Evolutionary conservation across 2,797 vertebrate species (phyloP).

Genomic region (Galago senegalensis): DNA sequence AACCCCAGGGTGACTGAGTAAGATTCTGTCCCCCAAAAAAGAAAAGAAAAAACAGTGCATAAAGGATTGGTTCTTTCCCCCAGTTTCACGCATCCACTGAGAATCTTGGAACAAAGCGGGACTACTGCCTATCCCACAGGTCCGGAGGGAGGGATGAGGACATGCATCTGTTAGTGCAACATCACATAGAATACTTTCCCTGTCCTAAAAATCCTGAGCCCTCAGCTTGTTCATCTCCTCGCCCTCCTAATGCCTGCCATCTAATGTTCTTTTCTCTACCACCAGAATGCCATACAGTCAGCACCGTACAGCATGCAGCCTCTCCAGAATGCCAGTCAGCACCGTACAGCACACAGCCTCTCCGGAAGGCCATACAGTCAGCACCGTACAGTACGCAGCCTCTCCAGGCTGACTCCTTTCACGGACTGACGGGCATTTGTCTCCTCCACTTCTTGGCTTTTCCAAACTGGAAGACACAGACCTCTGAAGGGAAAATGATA

Average conservation of each 20-base stretch:
- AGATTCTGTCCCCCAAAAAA: too few relatives aligned
- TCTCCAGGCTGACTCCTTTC: background rate
- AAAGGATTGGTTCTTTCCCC: background rate
- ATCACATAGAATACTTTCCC: too few relatives aligned
- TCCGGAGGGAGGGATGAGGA: background rate
- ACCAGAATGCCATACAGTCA: too few relatives aligned
- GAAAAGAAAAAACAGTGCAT: background rate
- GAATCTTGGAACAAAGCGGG: too few relatives aligned
- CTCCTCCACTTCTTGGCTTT: background rate
- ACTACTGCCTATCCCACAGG: background rate
- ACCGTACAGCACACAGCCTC: too few relatives aligned
- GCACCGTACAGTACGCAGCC: accelerated
- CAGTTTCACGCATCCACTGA: too few relatives aligned
- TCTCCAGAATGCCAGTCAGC: too few relatives aligned
- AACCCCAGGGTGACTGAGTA: too few relatives aligned
- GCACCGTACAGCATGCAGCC: too few relatives aligned
- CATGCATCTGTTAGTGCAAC: accelerated
- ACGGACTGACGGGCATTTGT: background rate
- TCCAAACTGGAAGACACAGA: background rate
- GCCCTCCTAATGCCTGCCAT: background rate
- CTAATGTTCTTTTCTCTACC: background rate
- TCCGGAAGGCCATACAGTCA: background rate
- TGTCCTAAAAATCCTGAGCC: background rate
- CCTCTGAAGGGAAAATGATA: background rate
- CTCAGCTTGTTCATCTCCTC: background rate